Percentiles rank a stretch among this genome's conserved stretches.
Evolutionary conservation across 2,888 invertebrate genomes (phyloP).

Genomic region (Aphidoletes aphidimyza): DNA sequence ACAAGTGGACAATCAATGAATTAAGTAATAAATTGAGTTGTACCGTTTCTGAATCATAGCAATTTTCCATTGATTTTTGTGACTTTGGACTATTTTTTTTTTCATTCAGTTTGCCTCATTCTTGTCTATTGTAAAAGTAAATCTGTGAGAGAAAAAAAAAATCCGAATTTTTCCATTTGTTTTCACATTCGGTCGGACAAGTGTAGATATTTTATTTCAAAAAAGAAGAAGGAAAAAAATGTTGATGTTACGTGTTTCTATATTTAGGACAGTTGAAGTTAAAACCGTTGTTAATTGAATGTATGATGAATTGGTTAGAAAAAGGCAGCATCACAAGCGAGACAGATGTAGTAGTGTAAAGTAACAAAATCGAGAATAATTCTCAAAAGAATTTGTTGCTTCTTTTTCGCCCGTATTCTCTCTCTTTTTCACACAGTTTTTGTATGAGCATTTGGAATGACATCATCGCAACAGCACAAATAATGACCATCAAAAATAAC

Average conservation of each 20-base stretch:
- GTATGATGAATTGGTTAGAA: not conserved
- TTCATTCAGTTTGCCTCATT: no score
- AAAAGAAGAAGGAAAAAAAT: no score
- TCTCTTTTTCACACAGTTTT: not conserved
- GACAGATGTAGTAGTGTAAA: not conserved
- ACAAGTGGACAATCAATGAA: no score
- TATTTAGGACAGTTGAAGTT: not conserved
- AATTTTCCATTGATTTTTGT: no score
- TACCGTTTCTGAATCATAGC: no score
- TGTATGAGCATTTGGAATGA: conserved; percentile 2
- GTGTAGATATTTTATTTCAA: not conserved
- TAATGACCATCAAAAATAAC: not conserved
- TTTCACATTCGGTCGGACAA: not conserved
- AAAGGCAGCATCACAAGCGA: not conserved
- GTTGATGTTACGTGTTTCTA: conserved; percentile 9
- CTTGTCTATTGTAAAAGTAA: no score
- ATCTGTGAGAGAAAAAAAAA: not conserved
- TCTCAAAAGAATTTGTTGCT: not conserved
- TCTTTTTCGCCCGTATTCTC: no score
- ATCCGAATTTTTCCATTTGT: not conserved
- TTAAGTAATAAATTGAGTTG: no score
- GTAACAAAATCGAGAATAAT: not conserved
- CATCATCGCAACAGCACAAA: conserved; percentile 12
- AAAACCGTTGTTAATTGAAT: not conserved
- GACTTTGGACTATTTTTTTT: no score